phyloP scores from a whole-genome alignment of 2,797 vertebrate genomes.

The Muscicapa comitata region DNA sequence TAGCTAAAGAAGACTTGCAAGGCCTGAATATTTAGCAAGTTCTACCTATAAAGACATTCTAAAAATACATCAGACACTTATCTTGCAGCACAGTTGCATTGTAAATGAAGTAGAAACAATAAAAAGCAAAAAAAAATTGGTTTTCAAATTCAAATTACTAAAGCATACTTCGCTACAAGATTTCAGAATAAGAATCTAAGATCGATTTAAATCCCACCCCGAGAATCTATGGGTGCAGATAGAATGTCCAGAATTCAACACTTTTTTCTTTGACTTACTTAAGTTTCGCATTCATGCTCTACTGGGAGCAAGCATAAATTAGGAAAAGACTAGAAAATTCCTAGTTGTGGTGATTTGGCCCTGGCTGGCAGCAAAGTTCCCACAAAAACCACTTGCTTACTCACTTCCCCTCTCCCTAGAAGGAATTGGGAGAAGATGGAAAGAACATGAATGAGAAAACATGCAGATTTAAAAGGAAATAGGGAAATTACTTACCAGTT shows the following conservation, averaged over 20 bases:
- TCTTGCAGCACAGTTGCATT: not conserved
- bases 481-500: not conserved
- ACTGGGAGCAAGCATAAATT: not conserved
- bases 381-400: not conserved
- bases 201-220: not conserved
- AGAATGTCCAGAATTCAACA: not conserved
- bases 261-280: not conserved
- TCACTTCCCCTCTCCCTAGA: not conserved
- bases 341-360: not conserved
- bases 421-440: not conserved
- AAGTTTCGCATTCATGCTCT: not conserved
- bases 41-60: not conserved
- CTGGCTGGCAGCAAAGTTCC: not conserved
- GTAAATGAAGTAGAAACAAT: not conserved
- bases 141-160: not conserved
- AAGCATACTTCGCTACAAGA: not conserved
- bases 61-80: not conserved
- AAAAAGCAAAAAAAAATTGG: not conserved
- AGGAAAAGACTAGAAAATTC: not conserved
- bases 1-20: not conserved
- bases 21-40: not conserved
- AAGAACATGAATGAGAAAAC: not conserved
- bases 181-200: not conserved
- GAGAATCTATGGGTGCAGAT: not conserved
- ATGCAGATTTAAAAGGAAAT: not conserved